Evolutionary conservation across 2,888 invertebrate species (phyloP).

Genomic region (Cheilosia scutellata): DNA sequence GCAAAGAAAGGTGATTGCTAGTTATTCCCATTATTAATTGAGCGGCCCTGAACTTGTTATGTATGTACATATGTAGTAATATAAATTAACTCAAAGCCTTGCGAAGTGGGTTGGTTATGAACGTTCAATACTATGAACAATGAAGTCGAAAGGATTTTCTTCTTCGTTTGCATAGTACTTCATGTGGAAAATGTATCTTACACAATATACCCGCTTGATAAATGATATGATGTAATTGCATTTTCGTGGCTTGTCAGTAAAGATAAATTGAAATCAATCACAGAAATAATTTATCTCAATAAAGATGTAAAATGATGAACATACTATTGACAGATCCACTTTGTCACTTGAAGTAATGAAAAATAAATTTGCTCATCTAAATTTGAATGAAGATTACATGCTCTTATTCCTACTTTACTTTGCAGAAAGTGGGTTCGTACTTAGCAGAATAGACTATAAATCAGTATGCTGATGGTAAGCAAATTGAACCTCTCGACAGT

Average conservation of each 20-base stretch:
- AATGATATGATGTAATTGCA: conserved; percentile 21
- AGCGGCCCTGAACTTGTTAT: too few relatives aligned
- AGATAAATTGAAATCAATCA: conserved; percentile 43
- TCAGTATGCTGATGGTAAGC: too few relatives aligned
- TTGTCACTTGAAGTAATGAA: conserved; percentile 35
- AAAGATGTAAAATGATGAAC: conserved; percentile 16
- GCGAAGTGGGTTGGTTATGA: too few relatives aligned
- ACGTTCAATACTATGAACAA: too few relatives aligned
- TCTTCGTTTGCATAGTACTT: neutral
- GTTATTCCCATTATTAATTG: neutral
- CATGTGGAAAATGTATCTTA: conserved; percentile 5
- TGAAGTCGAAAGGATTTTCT: too few relatives aligned
- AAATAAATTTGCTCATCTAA: conserved; percentile 24
- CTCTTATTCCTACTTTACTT: neutral
- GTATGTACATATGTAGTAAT: too few relatives aligned
- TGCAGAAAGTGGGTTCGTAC: neutral
- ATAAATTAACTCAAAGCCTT: too few relatives aligned
- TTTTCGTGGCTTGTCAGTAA: conserved; percentile 1
- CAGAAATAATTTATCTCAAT: conserved; percentile 34
- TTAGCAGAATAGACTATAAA: neutral
- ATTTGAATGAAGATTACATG: conserved; percentile 16
- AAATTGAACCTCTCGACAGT: too few relatives aligned
- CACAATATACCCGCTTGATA: neutral
- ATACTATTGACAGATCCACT: conserved; percentile 41
- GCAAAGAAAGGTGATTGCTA: too few relatives aligned